phyloP scores from a whole-genome alignment of 2,888 invertebrate species.

The Fabriciana adippe region DNA sequence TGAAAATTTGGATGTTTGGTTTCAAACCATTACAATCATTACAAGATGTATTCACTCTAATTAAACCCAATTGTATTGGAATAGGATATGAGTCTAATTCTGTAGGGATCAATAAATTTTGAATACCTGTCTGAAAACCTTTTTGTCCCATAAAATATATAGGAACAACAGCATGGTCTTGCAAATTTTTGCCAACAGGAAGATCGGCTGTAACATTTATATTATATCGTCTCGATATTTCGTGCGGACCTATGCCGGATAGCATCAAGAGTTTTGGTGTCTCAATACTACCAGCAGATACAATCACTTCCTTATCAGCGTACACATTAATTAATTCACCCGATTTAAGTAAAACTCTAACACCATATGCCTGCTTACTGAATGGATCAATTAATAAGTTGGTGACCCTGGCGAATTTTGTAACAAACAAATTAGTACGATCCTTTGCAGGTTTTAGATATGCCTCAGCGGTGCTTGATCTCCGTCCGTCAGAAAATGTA shows the following conservation, averaged over 20 bases:
- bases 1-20: conserved; percentile 67
- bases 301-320: conserved; percentile 59
- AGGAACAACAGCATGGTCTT: conserved; percentile 58
- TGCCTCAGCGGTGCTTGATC: conserved; percentile 69
- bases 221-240: conserved; percentile 51
- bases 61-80: conserved; percentile 58
- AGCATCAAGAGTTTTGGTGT: conserved; percentile 68
- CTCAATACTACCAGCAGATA: conserved; percentile 68
- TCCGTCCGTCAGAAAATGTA: conserved; percentile 56
- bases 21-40: conserved; percentile 35
- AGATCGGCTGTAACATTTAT: conserved; percentile 58
- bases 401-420: conserved; percentile 59
- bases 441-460: conserved; percentile 55
- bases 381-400: conserved; percentile 59
- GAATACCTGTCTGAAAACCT: conserved; percentile 49
- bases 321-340: conserved; percentile 53
- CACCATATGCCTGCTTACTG: conserved; percentile 54
- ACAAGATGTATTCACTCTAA: conserved; percentile 49
- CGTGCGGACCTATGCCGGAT: conserved; percentile 65
- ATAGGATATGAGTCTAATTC: conserved; percentile 52
- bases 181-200: conserved; percentile 68
- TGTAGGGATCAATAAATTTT: conserved; percentile 42
- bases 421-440: conserved; percentile 58
- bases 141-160: conserved; percentile 55
- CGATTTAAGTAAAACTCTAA: conserved; percentile 51